Conservation (phyloP, 2,113 vertebrate species). For the Apteryx mantelli region DNA sequence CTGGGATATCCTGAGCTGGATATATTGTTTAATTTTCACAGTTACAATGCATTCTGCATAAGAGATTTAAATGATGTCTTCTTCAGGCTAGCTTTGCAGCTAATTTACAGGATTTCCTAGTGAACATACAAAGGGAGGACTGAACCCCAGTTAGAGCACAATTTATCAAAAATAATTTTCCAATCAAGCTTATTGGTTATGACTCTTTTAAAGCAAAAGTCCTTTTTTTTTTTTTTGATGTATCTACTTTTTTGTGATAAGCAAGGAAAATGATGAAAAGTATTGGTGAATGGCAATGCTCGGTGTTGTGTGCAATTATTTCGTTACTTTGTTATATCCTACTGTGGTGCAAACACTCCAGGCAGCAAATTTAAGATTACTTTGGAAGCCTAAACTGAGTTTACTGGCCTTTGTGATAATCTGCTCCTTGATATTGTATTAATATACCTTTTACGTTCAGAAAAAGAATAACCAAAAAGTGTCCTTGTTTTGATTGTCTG, state of each 20-base stretch:
- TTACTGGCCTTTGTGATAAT: not conserved
- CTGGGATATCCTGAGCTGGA: not conserved
- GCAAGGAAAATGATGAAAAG: not conserved
- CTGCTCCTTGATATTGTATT: not conserved
- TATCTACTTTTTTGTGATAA: not conserved
- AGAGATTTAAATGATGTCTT: not conserved
- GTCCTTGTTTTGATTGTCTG: not conserved
- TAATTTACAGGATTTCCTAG: not conserved
- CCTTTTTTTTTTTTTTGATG: no score
- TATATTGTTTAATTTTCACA: not conserved
- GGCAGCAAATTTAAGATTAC: not conserved
- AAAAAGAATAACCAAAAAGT: not conserved
- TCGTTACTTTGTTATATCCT: not conserved
- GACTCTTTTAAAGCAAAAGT: not conserved
- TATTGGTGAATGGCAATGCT: not conserved
- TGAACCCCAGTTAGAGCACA: not conserved
- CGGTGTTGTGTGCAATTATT: not conserved
- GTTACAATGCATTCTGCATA: not conserved
- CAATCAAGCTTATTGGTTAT: not conserved
- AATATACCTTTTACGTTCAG: not conserved
- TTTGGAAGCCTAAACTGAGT: not conserved
- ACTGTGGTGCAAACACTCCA: not conserved
- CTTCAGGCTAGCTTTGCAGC: not conserved
- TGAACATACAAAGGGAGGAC: not conserved
- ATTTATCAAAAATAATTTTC: not conserved